Conservation (phyloP, 2,888 invertebrate species). For the Alloscopus bannaensis region DNA sequence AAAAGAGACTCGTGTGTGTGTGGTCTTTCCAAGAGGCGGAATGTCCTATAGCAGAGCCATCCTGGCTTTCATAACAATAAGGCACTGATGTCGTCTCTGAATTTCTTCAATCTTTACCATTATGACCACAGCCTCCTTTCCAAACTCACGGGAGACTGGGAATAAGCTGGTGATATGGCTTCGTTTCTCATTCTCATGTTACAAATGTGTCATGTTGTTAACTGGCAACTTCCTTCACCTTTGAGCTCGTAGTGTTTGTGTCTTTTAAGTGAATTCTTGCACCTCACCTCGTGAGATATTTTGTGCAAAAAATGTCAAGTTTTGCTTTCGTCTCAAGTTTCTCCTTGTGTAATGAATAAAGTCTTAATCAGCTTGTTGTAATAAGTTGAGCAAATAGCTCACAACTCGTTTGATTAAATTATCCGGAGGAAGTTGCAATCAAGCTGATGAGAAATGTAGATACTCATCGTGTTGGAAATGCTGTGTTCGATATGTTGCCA, state of each 20-base stretch:
- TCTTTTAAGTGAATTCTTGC: no score
- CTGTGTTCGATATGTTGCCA: no score
- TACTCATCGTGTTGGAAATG: conserved; percentile 29
- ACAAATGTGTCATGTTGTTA: conserved; percentile 7
- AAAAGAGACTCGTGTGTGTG: conserved; percentile 4
- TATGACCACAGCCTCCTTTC: no score
- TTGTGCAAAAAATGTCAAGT: neutral
- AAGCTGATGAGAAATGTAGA: conserved; percentile 53
- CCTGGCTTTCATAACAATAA: neutral
- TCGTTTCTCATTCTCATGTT: conserved; percentile 21
- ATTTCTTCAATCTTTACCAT: no score
- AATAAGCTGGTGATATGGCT: neutral
- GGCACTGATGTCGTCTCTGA: no score
- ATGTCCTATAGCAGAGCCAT: neutral
- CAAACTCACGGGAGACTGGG: no score
- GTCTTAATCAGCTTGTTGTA: conserved; percentile 44
- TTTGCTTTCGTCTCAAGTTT: neutral
- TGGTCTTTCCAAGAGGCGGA: no score
- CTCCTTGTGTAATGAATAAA: conserved; percentile 31
- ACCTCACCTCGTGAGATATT: neutral
- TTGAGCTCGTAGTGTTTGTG: no score
- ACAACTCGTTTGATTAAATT: conserved; percentile 53
- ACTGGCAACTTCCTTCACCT: conserved; percentile 39
- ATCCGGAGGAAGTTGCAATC: conserved; percentile 39
- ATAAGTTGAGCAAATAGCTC: conserved; percentile 36